Conservation (phyloP, 2,888 invertebrate genomes). For the Hirtodrosophila alboralis region DNA sequence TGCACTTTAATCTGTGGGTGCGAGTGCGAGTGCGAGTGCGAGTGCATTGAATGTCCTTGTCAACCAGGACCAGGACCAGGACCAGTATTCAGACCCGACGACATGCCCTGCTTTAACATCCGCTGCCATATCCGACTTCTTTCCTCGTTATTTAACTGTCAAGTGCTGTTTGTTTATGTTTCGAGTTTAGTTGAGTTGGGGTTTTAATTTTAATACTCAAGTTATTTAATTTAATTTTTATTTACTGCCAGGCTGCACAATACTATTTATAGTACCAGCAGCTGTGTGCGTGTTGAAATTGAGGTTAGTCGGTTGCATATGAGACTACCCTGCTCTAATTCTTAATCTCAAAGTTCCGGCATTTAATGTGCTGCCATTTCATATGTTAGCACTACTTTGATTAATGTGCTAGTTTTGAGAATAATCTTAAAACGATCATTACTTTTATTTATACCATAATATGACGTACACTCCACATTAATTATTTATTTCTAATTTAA, state of each 20-base stretch:
- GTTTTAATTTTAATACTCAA: slow-evolving; percentile 30
- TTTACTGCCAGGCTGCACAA: slow-evolving; percentile 30
- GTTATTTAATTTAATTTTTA: slow-evolving; percentile 58
- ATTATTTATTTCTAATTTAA: too few relatives aligned
- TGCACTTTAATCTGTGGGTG: slow-evolving; percentile 2
- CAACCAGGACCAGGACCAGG: too few relatives aligned
- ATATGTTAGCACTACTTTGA: slow-evolving; percentile 7
- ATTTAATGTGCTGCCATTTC: slow-evolving; percentile 52
- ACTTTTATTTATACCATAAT: too few relatives aligned
- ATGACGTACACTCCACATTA: too few relatives aligned
- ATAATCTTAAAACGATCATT: background rate
- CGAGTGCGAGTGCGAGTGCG: slow-evolving; percentile 3
- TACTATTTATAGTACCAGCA: background rate
- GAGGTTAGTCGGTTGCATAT: slow-evolving; percentile 41
- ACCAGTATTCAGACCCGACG: too few relatives aligned
- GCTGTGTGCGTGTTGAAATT: slow-evolving; percentile 45
- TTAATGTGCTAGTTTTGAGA: too few relatives aligned
- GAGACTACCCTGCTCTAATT: background rate
- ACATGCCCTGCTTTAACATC: slow-evolving; percentile 67
- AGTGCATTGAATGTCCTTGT: slow-evolving; percentile 54
- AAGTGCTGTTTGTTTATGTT: slow-evolving; percentile 37
- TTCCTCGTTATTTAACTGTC: slow-evolving; percentile 43
- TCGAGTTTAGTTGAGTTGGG: slow-evolving; percentile 21
- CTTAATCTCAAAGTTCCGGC: background rate
- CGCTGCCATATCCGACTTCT: slow-evolving; percentile 52